These are phyloP conservation scores for Mormyrus hasselquistii DNA, from an alignment of 2,797 vertebrate species.

Conservation along the genomic window DNA sequence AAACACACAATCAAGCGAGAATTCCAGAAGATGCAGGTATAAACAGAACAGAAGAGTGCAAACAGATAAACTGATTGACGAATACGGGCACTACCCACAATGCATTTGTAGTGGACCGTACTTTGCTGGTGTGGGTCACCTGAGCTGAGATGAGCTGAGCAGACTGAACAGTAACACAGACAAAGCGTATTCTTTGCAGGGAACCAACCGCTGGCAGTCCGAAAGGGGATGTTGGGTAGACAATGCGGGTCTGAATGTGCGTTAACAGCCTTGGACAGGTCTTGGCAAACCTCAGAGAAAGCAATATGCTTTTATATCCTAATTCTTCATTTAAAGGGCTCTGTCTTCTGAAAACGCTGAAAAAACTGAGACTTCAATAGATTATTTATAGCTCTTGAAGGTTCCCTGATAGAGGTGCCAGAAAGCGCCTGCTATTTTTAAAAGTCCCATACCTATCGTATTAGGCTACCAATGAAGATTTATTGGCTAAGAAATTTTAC, in stretches of 20 bases:
- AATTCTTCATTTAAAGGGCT: constrained; percentile 17
- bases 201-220: not conserved
- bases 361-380: not conserved
- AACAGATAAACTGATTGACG: not conserved
- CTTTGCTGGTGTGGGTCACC: not conserved
- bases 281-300: not conserved
- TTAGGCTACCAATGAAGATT: constrained; percentile 2
- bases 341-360: not conserved
- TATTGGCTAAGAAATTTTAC: constrained; percentile 2
- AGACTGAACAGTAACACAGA: not conserved
- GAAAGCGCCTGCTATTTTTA: constrained; percentile 14
- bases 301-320: constrained; percentile 12
- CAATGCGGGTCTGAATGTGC: not conserved
- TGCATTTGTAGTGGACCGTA: not conserved
- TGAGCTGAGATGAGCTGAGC: not conserved
- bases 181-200: not conserved
- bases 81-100: not conserved
- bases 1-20: not conserved
- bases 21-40: not conserved
- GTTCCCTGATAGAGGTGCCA: constrained; percentile 2
- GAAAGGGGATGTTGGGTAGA: not conserved
- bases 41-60: not conserved
- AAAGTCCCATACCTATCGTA: not conserved
- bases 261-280: not conserved
- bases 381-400: constrained; percentile 15